Percentiles rank a stretch among this genome's conserved stretches.
Conservation (phyloP, 2,888 invertebrate genomes). For the Oeneis ivallda region DNA sequence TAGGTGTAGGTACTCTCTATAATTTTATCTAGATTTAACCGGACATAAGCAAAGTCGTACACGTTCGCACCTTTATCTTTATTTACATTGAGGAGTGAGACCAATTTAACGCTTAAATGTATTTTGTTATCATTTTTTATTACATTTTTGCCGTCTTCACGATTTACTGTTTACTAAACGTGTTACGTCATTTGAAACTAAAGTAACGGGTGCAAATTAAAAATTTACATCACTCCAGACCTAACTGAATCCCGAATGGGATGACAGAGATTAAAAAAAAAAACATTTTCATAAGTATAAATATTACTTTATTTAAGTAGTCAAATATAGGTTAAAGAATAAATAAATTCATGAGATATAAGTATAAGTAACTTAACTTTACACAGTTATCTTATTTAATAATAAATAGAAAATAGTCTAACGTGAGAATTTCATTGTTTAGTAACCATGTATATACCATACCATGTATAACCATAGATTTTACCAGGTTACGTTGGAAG, state of each 20-base stretch:
- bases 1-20: not conserved
- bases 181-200: not conserved
- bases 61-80: constrained; percentile 17
- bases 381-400: not conserved
- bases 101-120: not conserved
- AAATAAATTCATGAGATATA: not conserved
- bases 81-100: constrained; percentile 8
- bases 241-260: not conserved
- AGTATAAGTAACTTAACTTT: not conserved
- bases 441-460: not conserved
- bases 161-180: not conserved
- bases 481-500: no score
- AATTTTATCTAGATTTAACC: constrained; percentile 14
- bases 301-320: not conserved
- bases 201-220: no score
- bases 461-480: no score
- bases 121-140: not conserved
- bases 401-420: not conserved
- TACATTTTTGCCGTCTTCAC: constrained; percentile 7
- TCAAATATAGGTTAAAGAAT: not conserved
- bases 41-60: not conserved
- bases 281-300: not conserved
- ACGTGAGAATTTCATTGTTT: not conserved
- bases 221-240: no score
- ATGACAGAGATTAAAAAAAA: not conserved